A percentile compares a stretch with the other conserved stretches of the same genome.
Evolutionary conservation across 2,888 invertebrate genomes (phyloP).

Genomic region (Myathropa florea): DNA sequence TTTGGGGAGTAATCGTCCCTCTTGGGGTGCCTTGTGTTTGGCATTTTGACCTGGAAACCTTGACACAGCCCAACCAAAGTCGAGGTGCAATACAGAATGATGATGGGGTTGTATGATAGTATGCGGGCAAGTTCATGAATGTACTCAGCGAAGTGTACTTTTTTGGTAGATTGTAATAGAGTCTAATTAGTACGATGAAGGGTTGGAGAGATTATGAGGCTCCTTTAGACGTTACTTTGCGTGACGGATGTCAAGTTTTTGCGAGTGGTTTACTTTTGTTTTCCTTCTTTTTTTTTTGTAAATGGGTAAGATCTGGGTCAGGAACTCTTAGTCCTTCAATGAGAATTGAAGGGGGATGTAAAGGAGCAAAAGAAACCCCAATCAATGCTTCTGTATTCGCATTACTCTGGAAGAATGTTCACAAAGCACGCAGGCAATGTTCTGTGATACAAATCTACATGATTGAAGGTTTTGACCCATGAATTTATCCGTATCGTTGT

Average conservation of each 20-base stretch:
- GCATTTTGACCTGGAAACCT: constrained; percentile 44
- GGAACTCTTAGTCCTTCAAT: not conserved
- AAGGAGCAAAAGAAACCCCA: not conserved
- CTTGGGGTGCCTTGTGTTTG: not conserved
- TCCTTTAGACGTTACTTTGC: not conserved
- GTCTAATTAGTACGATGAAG: not conserved
- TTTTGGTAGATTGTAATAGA: not conserved
- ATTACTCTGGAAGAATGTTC: not conserved
- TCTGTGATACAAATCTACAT: no score
- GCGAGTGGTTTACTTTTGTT: not conserved
- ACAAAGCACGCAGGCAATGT: not conserved
- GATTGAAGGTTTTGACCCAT: no score
- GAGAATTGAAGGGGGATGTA: not conserved
- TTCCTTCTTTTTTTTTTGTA: not conserved
- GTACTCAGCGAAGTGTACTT: not conserved
- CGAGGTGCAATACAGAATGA: not conserved
- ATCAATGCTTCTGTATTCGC: not conserved
- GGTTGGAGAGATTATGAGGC: not conserved
- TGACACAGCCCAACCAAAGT: constrained; percentile 9
- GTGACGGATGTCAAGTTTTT: not conserved
- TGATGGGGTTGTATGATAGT: not conserved
- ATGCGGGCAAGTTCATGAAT: not conserved
- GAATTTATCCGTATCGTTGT: no score
- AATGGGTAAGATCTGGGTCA: not conserved
- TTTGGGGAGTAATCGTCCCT: not conserved